Percentiles rank a stretch among this genome's conserved stretches.
phyloP scores from a whole-genome alignment of 2,888 invertebrate genomes.

The Pristionchus maxplancki region DNA sequence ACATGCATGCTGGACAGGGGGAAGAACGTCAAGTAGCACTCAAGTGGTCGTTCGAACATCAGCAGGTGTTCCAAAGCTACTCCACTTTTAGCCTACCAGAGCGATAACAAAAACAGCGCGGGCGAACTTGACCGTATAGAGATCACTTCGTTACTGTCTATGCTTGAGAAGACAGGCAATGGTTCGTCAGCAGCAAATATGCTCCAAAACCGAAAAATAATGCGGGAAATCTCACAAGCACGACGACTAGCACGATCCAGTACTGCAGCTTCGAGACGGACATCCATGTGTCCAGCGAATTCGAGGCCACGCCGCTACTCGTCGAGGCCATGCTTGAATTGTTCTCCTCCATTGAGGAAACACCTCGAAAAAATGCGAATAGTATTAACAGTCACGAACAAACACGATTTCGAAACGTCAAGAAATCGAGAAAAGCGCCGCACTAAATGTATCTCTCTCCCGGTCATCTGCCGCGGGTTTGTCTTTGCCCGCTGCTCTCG shows the following conservation, averaged over 20 bases:
- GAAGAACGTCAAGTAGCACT: too few relatives aligned
- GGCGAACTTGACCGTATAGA: background rate
- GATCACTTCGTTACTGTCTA: too few relatives aligned
- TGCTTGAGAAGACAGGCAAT: too few relatives aligned
- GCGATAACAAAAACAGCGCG: background rate
- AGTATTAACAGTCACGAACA: background rate
- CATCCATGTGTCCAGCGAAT: slow-evolving; percentile 8
- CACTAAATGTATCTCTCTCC: background rate
- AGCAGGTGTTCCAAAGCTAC: too few relatives aligned
- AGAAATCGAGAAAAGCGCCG: background rate
- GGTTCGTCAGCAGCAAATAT: too few relatives aligned
- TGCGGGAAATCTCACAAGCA: background rate
- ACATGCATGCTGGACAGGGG: too few relatives aligned
- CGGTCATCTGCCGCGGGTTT: background rate
- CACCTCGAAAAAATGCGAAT: background rate
- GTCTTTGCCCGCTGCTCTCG: background rate
- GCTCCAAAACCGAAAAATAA: too few relatives aligned
- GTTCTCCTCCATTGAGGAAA: too few relatives aligned
- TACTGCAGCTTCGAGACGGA: slow-evolving; percentile 48
- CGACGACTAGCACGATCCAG: slow-evolving; percentile 37
- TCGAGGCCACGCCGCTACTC: background rate
- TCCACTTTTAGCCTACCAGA: background rate
- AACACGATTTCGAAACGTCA: background rate
- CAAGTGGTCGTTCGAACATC: too few relatives aligned
- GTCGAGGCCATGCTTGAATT: background rate